These are phyloP conservation scores for Imbricaverruca yamaguchii DNA, from an alignment of 2,888 invertebrate genomes.

Conservation along the genomic window DNA sequence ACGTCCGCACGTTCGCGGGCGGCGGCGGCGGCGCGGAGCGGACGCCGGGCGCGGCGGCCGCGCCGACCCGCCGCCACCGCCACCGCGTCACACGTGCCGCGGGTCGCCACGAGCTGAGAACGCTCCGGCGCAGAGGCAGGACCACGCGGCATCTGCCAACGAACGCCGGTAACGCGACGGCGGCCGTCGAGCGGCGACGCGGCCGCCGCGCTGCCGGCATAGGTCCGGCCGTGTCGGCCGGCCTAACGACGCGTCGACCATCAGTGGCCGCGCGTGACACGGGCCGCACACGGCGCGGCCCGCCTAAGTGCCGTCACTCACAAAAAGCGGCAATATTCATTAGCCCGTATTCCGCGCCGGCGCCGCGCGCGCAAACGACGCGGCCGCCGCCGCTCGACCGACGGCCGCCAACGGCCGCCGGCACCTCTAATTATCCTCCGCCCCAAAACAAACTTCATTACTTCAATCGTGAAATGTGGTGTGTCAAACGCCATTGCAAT, in stretches of 20 bases:
- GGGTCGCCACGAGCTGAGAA: too few species aligned
- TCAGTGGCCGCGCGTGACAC: conserved; percentile 3
- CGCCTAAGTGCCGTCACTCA: conserved; percentile 2
- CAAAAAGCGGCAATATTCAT: conserved; percentile 18
- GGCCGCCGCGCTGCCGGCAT: not conserved
- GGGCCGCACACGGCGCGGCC: not conserved
- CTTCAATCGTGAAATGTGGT: conserved; percentile 16
- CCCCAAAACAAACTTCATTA: conserved; percentile 8
- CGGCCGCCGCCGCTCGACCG: not conserved
- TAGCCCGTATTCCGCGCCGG: not conserved
- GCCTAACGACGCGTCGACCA: not conserved
- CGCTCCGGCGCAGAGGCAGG: not conserved
- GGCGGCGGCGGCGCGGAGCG: not conserved
- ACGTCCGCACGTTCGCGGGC: not conserved
- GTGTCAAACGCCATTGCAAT: conserved; percentile 14
- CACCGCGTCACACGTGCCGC: too few species aligned
- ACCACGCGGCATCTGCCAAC: not conserved
- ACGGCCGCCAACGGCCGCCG: not conserved
- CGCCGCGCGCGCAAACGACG: not conserved
- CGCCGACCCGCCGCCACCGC: not conserved
- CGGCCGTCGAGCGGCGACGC: not conserved
- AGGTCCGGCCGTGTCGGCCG: not conserved
- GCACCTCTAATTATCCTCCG: not conserved
- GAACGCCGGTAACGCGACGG: not conserved
- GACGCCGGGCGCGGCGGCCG: not conserved